phyloP scores from a whole-genome alignment of 2,888 invertebrate genomes.

The Cabera pusaria region DNA sequence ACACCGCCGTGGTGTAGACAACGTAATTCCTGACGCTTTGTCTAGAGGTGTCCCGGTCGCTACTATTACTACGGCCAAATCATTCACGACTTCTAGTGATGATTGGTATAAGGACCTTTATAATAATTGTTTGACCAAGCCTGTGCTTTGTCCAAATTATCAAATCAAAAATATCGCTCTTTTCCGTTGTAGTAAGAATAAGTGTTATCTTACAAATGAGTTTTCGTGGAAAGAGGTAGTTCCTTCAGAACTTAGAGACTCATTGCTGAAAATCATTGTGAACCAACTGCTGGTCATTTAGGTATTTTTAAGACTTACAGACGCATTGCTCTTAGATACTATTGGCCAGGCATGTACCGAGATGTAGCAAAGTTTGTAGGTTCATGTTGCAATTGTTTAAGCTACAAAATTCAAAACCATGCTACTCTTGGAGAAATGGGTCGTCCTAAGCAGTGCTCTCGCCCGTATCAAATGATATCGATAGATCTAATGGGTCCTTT shows the following conservation, averaged over 20 bases:
- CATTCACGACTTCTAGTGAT: too few species aligned
- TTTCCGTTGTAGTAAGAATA: too few species aligned
- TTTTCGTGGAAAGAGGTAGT: conserved; percentile 28
- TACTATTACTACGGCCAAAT: too few species aligned
- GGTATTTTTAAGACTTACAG: conserved; percentile 35
- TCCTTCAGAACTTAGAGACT: conserved; percentile 14
- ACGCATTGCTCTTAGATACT: conserved; percentile 25
- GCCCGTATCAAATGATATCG: conserved; percentile 32
- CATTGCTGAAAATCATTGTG: conserved; percentile 25
- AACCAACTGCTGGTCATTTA: conserved; percentile 29
- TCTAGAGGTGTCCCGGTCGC: too few species aligned
- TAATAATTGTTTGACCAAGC: too few species aligned
- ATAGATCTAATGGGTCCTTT: conserved; percentile 35
- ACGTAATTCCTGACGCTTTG: too few species aligned
- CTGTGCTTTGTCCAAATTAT: too few species aligned
- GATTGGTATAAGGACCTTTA: too few species aligned
- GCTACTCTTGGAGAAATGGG: conserved; percentile 29
- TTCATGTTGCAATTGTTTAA: conserved; percentile 18
- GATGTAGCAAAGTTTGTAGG: conserved; percentile 23
- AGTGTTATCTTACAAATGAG: conserved; percentile 21
- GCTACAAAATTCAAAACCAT: conserved; percentile 8
- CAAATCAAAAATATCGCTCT: too few species aligned
- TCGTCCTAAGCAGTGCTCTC: conserved; percentile 27
- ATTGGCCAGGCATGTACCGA: conserved; percentile 29
- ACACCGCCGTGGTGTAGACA: too few species aligned